These are phyloP conservation scores for Protonemura montana DNA, from an alignment of 2,888 invertebrate species.

Conservation along the genomic window DNA sequence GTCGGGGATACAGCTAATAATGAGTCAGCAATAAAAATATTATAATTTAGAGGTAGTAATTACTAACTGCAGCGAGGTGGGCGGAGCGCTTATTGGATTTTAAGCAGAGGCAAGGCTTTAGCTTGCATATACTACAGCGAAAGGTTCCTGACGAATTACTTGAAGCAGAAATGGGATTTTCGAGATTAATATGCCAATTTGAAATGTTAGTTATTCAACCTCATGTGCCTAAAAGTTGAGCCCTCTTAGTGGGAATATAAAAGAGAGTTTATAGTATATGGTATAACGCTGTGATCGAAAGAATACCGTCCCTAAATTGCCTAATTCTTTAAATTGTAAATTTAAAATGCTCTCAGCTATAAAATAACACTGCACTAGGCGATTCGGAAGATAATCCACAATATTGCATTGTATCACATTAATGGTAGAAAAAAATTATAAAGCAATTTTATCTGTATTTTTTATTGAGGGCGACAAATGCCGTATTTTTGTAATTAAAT, in stretches of 20 bases:
- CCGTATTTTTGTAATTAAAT: background rate
- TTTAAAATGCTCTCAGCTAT: background rate
- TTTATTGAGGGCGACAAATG: background rate
- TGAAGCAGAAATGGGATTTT: background rate
- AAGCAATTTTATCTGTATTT: background rate
- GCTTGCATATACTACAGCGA: background rate
- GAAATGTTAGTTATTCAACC: background rate
- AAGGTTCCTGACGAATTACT: background rate
- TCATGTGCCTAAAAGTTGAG: background rate
- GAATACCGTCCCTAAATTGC: conserved; percentile 28
- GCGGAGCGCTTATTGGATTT: background rate
- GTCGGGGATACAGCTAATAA: background rate
- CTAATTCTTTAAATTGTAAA: background rate
- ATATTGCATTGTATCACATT: background rate
- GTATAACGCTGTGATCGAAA: conserved; percentile 28
- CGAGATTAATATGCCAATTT: background rate
- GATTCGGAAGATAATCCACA: background rate
- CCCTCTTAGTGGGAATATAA: background rate
- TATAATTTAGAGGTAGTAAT: background rate
- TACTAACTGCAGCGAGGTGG: background rate
- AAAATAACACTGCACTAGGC: background rate
- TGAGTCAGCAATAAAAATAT: background rate
- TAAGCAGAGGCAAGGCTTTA: background rate
- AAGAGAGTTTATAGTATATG: background rate
- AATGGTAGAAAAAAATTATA: background rate